Evolutionary conservation across 2,888 invertebrate species (phyloP).

Genomic region (Piscicola geometra): DNA sequence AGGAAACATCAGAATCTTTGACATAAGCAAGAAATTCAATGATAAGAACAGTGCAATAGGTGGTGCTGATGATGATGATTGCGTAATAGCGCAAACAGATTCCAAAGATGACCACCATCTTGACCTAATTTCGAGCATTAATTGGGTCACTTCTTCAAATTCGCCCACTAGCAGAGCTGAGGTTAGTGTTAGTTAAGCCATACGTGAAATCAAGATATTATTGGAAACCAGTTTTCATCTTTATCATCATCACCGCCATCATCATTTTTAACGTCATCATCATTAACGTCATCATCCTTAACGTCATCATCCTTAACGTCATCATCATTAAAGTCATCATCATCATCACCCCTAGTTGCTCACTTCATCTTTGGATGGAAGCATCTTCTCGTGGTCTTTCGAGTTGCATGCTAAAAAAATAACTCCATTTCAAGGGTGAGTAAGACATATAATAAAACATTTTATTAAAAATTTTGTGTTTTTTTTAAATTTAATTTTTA

Average conservation of each 20-base stretch:
- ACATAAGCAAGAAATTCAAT: not conserved
- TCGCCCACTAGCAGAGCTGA: not conserved
- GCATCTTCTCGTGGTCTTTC: not conserved
- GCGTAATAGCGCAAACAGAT: constrained; percentile 2
- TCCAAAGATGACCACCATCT: constrained; percentile 2
- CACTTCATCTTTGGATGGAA: not conserved
- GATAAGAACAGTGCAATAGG: not conserved
- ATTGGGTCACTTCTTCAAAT: not conserved
- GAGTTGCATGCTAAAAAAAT: not conserved
- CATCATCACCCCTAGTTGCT: not conserved
- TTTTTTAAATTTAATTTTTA: no score
- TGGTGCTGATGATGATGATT: not conserved
- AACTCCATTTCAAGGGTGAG: not conserved
- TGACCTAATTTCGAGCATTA: not conserved
- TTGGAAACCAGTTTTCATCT: no score
- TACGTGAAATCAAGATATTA: no score
- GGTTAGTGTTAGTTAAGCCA: no score
- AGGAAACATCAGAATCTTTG: not conserved
- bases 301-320: no score
- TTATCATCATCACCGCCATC: no score
- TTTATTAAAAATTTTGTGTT: no score
- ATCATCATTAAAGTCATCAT: no score
- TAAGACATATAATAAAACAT: no score
- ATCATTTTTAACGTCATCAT: no score
- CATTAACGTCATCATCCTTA: no score